Conservation (phyloP, 2,113 vertebrate genomes). For the Calyptomena viridis region DNA sequence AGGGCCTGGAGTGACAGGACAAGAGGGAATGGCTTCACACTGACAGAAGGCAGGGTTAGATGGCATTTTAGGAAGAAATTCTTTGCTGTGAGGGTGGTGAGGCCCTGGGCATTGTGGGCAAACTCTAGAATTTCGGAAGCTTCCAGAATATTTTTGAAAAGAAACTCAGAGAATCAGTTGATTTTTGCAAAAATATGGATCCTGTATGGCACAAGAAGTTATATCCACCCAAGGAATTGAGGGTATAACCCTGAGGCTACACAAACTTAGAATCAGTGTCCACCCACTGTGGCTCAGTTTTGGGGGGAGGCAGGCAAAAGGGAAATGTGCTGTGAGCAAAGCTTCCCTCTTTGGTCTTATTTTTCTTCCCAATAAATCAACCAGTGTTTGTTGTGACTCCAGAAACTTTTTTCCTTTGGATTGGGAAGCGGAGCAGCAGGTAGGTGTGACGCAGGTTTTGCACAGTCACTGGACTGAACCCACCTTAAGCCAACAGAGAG, state of each 20-base stretch:
- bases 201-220: background rate
- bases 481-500: conserved; percentile 88
- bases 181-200: background rate
- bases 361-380: conserved; percentile 68
- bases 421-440: conserved; percentile 75
- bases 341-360: conserved; percentile 26
- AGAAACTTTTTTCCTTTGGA: background rate
- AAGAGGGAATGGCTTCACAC: background rate
- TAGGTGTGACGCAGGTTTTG: conserved; percentile 90
- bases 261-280: background rate
- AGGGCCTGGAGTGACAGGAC: background rate
- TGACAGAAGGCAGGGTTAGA: background rate
- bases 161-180: background rate
- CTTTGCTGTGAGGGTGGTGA: background rate
- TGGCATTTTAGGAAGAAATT: background rate
- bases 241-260: background rate
- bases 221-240: background rate
- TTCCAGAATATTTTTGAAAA: background rate
- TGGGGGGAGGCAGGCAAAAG: background rate
- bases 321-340: background rate
- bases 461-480: conserved; percentile 82
- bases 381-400: conserved; percentile 62
- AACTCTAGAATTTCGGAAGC: background rate
- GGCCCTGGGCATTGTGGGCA: background rate
- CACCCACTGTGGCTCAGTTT: background rate